Percentiles rank a stretch among this genome's conserved stretches.
These are phyloP conservation scores for Anarhynchus alexandrinus DNA, from an alignment of 2,113 vertebrate genomes.

Conservation along the genomic window DNA sequence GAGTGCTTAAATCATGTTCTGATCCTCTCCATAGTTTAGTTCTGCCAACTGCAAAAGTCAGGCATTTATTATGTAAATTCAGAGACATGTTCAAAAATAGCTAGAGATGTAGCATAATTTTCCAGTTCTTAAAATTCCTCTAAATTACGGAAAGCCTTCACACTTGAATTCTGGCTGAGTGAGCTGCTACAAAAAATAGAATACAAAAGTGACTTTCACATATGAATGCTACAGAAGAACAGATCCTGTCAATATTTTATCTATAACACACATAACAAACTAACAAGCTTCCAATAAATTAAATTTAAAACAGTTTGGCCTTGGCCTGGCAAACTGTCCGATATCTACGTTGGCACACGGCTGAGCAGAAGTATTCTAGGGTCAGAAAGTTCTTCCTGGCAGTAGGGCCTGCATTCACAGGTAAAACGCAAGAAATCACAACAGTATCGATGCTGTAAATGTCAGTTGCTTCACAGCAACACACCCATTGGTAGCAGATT, in stretches of 20 bases:
- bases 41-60: constrained; percentile 36
- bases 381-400: neutral
- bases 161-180: constrained; percentile 8
- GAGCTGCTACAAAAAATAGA: constrained; percentile 2
- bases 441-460: neutral
- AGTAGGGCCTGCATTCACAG: neutral
- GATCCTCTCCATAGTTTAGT: constrained; percentile 23
- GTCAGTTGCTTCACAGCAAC: neutral
- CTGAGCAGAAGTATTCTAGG: neutral
- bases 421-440: neutral
- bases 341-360: neutral
- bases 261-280: neutral
- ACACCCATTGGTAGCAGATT: neutral
- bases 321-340: neutral
- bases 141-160: constrained; percentile 34
- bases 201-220: neutral
- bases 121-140: constrained; percentile 37
- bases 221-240: constrained; percentile 8
- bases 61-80: constrained; percentile 49
- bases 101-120: constrained; percentile 2
- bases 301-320: neutral
- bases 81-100: neutral
- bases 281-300: constrained; percentile 5
- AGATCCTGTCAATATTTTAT: constrained; percentile 1
- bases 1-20: neutral